These are phyloP conservation scores for Lutjanus erythropterus DNA, from an alignment of 2,113 vertebrate species.

Conservation along the genomic window DNA sequence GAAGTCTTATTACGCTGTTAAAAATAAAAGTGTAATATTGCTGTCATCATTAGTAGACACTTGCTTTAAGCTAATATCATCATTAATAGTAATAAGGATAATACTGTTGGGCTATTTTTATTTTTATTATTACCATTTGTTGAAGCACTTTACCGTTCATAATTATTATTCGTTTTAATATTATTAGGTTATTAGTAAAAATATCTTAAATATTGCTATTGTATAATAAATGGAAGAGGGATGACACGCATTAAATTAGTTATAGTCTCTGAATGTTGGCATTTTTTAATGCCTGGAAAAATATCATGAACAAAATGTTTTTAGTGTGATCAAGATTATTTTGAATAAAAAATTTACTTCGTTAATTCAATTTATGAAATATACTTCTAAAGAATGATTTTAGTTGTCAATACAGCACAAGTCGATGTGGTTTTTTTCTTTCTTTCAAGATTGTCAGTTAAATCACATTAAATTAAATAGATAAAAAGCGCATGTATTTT, in stretches of 20 bases:
- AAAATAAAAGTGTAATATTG: background rate
- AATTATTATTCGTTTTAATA: background rate
- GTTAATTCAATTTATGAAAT: background rate
- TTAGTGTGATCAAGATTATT: background rate
- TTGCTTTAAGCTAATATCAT: background rate
- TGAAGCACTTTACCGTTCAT: background rate
- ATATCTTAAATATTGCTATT: background rate
- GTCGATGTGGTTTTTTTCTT: background rate
- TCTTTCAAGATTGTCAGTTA: too few relatives aligned
- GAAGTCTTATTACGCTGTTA: too few relatives aligned
- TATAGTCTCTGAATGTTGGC: background rate
- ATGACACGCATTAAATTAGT: conserved; percentile 6
- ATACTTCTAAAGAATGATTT: background rate
- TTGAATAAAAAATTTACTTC: background rate
- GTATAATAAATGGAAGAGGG: background rate
- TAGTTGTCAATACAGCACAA: background rate
- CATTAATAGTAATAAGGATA: background rate
- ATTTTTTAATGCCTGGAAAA: conserved; percentile 8
- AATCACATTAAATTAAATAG: too few relatives aligned
- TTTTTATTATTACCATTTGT: background rate
- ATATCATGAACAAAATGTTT: background rate
- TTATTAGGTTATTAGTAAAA: background rate
- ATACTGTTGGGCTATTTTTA: background rate
- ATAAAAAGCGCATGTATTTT: background rate
- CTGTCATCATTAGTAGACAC: background rate